Base-by-base conservation (phyloP, 2,113 vertebrate genomes). In the Lophochroa leadbeateri region DNA sequence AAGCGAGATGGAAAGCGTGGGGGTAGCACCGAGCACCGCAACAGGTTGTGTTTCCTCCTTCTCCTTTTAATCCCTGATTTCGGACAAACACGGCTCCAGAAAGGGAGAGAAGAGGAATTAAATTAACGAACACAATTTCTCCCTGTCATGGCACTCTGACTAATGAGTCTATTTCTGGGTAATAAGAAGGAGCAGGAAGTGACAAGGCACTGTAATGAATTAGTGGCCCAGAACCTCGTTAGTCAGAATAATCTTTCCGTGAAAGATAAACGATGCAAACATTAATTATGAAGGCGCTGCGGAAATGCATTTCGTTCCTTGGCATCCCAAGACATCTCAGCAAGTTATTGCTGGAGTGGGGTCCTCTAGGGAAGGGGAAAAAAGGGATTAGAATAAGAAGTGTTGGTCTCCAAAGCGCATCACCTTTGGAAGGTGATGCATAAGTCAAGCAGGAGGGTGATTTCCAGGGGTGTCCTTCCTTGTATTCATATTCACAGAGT, bases 221-320 rank as follows among this genome's bases (percentile, higher is more conserved):
- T 98, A 98, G 97, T 98, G 98, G 98, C 98, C 98, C 98, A 98
- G 97, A 98, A 98, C 98, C 98, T 98, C 98, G 98, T 99, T 99
- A 99, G 98, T 98, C 98, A 98, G 97, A 98, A 98, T 98, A 98
- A 98, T 98, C 98, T 97, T 97, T 98, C 97, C 98, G 97, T 96
- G 96, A 98, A 98, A 98, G 98, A 99, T 99, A 98, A 99, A 99
- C 98, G 98, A 98, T 97, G 97, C 96, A 98, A 98, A 98, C 98
- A 98, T 98, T 99, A 99, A 99, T 99, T 98, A 98, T 98, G 98
- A 97, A 98, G 97, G 98, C 70, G 49, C 97, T 92, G 96, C 97
- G 95, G 97, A 98, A 98, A 98, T 96, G 97, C 98, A 92, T 98
- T 98, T 97, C 97, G 97, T 98, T 97, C 98, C 98, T 98, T 98